These are phyloP conservation scores for Trichopria drosophilae DNA, from an alignment of 2,888 invertebrate genomes.

Conservation along the genomic window DNA sequence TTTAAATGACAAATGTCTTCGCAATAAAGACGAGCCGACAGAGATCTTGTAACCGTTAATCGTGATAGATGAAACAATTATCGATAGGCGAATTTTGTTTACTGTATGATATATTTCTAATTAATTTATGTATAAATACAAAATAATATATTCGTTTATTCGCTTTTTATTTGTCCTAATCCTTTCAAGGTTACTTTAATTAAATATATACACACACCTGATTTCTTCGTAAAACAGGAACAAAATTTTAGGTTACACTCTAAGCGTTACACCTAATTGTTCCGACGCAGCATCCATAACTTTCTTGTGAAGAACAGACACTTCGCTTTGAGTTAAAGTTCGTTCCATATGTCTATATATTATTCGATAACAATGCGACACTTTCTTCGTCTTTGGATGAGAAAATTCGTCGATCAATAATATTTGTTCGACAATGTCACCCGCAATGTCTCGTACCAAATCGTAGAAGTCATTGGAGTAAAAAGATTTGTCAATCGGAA, in stretches of 20 bases:
- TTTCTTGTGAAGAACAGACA: constrained; percentile 77
- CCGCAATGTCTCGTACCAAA: constrained; percentile 82
- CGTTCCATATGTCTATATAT: constrained; percentile 90
- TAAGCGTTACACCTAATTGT: constrained; percentile 39
- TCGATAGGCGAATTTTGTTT: constrained; percentile 45
- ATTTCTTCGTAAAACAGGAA: neutral
- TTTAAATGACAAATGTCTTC: constrained; percentile 26
- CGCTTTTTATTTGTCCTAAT: too few relatives aligned
- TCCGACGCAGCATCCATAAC: constrained; percentile 66
- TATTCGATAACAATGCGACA: constrained; percentile 89
- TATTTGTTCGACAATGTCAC: constrained; percentile 93
- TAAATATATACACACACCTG: too few relatives aligned
- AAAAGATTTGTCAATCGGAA: constrained; percentile 73
- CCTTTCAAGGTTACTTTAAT: too few relatives aligned
- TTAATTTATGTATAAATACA: constrained; percentile 49
- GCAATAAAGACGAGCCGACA: constrained; percentile 33
- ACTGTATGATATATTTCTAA: constrained; percentile 49
- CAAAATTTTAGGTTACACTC: constrained; percentile 23
- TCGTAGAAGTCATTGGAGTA: constrained; percentile 90
- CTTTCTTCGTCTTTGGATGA: constrained; percentile 80
- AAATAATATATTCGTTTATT: constrained; percentile 50
- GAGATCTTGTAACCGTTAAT: constrained; percentile 42
- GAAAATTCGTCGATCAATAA: constrained; percentile 81
- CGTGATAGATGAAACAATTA: constrained; percentile 43
- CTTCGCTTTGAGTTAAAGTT: constrained; percentile 84